Evolutionary conservation across 2,797 vertebrate species (phyloP).

Genomic region (Alectoris magna): DNA sequence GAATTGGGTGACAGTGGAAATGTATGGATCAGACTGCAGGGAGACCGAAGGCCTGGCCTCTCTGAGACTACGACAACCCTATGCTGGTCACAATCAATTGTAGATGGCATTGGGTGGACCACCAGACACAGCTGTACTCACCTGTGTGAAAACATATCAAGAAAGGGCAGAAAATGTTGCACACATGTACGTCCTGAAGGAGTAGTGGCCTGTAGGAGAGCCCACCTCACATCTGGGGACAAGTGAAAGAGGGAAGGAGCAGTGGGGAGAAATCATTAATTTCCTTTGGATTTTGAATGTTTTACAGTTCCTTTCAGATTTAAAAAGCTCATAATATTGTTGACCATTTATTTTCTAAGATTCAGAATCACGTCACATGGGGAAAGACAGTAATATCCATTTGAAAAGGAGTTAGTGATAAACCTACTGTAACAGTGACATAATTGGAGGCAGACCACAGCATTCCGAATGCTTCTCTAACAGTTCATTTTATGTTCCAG

Average conservation of each 20-base stretch:
- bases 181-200: not conserved
- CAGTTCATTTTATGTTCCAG: not conserved
- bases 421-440: not conserved
- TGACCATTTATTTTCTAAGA: not conserved
- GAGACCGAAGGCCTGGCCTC: not conserved
- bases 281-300: not conserved
- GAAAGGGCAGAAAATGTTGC: not conserved
- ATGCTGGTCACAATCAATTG: fast-evolving
- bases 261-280: not conserved
- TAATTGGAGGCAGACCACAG: not conserved
- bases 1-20: not conserved
- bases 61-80: not conserved
- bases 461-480: not conserved
- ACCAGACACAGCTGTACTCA: not conserved
- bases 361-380: not conserved
- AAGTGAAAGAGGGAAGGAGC: not conserved
- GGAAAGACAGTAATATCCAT: not conserved
- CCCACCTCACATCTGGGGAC: not conserved
- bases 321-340: not conserved
- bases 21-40: too few relatives aligned
- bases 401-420: not conserved
- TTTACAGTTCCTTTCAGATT: not conserved
- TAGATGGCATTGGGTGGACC: fast-evolving
- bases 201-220: not conserved
- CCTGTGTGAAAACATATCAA: not conserved